A percentile compares a stretch with the other conserved stretches of the same genome.
These are phyloP conservation scores for Pheosia gnoma DNA, from an alignment of 2,888 invertebrate genomes.

Conservation along the genomic window DNA sequence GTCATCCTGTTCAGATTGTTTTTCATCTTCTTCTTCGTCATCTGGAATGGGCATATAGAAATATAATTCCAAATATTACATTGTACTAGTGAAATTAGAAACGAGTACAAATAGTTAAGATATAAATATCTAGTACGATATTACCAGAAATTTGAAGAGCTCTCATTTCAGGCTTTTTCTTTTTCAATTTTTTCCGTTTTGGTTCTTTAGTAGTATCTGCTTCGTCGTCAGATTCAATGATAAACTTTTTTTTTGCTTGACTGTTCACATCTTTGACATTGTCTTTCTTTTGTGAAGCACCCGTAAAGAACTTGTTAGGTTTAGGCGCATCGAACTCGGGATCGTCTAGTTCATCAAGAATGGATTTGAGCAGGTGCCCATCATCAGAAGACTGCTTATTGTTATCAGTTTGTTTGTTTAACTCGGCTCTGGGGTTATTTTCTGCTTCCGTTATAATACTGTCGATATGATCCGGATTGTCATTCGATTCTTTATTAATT, in stretches of 20 bases:
- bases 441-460: conserved; percentile 12
- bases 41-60: conserved; percentile 15
- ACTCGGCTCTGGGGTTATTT: conserved; percentile 7
- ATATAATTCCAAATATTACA: no score
- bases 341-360: conserved; percentile 69
- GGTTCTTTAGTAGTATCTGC: conserved; percentile 34
- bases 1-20: conserved; percentile 48
- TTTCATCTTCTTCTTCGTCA: conserved; percentile 67
- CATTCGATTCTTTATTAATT: conserved; percentile 14
- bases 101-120: neutral
- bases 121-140: neutral
- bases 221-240: conserved; percentile 76
- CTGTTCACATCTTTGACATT: conserved; percentile 28
- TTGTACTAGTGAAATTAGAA: no score
- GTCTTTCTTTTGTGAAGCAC: conserved; percentile 35
- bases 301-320: conserved; percentile 61
- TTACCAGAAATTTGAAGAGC: conserved; percentile 77
- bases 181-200: conserved; percentile 69
- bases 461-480: conserved; percentile 14
- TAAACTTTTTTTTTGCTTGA: conserved; percentile 63
- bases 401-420: neutral
- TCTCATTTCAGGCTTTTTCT: conserved; percentile 60
- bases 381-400: conserved; percentile 21
- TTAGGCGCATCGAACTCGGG: conserved; percentile 60
- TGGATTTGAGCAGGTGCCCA: conserved; percentile 54